Evolutionary conservation across 1,140 invertebrate species (phyloP).

Genomic region (Zeugodacus cucurbitae): DNA sequence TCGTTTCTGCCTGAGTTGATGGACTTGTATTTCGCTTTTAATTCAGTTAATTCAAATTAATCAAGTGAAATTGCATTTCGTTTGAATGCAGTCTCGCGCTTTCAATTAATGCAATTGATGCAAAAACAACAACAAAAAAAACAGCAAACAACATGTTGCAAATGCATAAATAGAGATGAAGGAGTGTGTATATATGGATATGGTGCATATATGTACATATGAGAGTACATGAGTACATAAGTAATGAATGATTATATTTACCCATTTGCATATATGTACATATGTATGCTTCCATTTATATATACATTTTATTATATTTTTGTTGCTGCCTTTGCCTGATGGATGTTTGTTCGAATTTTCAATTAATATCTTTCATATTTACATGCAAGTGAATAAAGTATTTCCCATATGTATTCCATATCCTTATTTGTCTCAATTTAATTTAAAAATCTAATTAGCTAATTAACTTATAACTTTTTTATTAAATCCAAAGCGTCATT

Average conservation of each 20-base stretch:
- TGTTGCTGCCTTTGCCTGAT: neutral
- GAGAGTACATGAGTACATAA: neutral
- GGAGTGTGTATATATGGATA: neutral
- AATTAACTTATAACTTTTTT: too few relatives aligned
- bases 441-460: neutral
- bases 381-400: neutral
- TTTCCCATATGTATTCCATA: neutral
- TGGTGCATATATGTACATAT: neutral
- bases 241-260: neutral
- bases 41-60: conserved; percentile 61
- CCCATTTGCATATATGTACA: too few relatives aligned
- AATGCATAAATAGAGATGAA: neutral
- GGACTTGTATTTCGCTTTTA: conserved; percentile 48
- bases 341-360: neutral
- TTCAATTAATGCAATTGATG: conserved; percentile 42
- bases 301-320: neutral
- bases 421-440: neutral
- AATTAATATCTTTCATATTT: neutral
- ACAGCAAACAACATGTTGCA: neutral
- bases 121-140: neutral
- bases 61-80: conserved; percentile 54
- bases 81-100: conserved; percentile 34
- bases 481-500: too few relatives aligned
- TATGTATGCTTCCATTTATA: too few relatives aligned
- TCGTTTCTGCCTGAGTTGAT: neutral